phyloP scores from a whole-genome alignment of 1,140 invertebrate species.

The Hestina assimilis region DNA sequence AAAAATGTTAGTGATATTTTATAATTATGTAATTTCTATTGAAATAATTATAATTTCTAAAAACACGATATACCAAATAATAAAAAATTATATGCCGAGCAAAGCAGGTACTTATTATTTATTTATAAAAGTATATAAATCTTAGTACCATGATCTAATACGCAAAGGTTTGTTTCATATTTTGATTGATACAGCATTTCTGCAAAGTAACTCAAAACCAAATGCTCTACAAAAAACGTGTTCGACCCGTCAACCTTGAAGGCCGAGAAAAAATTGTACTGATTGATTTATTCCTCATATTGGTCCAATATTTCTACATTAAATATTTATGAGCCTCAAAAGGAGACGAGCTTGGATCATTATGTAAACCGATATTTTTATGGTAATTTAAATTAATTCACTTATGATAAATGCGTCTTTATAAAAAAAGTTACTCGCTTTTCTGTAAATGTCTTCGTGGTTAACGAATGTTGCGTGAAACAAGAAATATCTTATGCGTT shows the following conservation, averaged over 20 bases:
- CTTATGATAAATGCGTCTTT: slow-evolving; percentile 63
- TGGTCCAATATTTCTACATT: slow-evolving; percentile 30
- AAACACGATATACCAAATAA: too few relatives aligned
- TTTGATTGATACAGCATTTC: slow-evolving; percentile 2
- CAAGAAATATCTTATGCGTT: slow-evolving; percentile 26
- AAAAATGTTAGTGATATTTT: too few relatives aligned
- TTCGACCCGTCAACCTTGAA: slow-evolving; percentile 20
- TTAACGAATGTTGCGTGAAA: slow-evolving; percentile 49
- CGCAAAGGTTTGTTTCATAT: background rate
- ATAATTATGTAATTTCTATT: too few relatives aligned
- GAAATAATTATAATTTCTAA: too few relatives aligned
- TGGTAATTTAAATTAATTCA: slow-evolving; percentile 73
- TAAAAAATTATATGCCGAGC: too few relatives aligned
- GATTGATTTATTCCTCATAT: slow-evolving; percentile 35
- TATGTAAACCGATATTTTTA: slow-evolving; percentile 68
- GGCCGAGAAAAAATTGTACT: slow-evolving; percentile 24
- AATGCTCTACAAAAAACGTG: slow-evolving; percentile 6
- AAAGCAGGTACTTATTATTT: background rate
- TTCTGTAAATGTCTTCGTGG: slow-evolving; percentile 59
- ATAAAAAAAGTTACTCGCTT: slow-evolving; percentile 60
- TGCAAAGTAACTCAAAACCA: slow-evolving; percentile 3
- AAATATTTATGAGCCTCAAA: slow-evolving; percentile 41
- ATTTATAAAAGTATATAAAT: background rate
- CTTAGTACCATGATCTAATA: background rate
- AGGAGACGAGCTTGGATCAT: slow-evolving; percentile 39